Evolutionary conservation across 1,140 invertebrate genomes (phyloP), one percentile per base, ranked within the genome.

Genomic region (Dreissena polymorpha): DNA sequence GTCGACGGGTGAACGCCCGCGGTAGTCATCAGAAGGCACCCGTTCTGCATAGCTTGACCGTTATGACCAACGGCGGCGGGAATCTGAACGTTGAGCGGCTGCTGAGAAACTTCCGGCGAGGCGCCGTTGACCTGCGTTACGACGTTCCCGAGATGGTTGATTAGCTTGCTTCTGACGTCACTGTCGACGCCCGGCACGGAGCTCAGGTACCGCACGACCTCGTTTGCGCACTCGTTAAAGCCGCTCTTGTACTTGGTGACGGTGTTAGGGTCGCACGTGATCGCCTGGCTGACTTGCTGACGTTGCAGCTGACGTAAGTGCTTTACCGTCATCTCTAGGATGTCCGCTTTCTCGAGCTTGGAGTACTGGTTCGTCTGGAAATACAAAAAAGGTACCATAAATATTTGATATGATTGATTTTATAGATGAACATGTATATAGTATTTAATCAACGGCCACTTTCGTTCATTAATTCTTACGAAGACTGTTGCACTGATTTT

Each of bases 321-420:
- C 91, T 97, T 97, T 18, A 99, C 97, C 0, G 98, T 98, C 96
- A 99, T 97, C 93, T 99, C 98, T 67, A 99, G 93, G 76, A 99
- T 99, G 91, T 99, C 98, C 0, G 98, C 98, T 93, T 99, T 99
- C 92, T 99, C 98, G 57, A 99, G 93, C 92, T 99, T 99, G 3
- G 97, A 97, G 92, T 98, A 97, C 87, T 97, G 94, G 53, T 97
- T 95, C 55, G 96, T 97, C 97, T 89, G 84, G 76, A 85, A 88
- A 74, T 13, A 80, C 27, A 83, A 79, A 71, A 85, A 65, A 55
- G 14, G n/a, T 29, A 70, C n/a, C 29, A 12, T 29, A 70, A 63
- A 39, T 39, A 39, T 39, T 5, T 39, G 39, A 39, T 39, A 39
- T 39, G 39, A 39, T 39, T 5, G 8, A 39, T 39, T 39, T 39